phyloP scores from a whole-genome alignment of 35 echinoderm and acorn worm genomes.

The Amphiura filiformis region DNA sequence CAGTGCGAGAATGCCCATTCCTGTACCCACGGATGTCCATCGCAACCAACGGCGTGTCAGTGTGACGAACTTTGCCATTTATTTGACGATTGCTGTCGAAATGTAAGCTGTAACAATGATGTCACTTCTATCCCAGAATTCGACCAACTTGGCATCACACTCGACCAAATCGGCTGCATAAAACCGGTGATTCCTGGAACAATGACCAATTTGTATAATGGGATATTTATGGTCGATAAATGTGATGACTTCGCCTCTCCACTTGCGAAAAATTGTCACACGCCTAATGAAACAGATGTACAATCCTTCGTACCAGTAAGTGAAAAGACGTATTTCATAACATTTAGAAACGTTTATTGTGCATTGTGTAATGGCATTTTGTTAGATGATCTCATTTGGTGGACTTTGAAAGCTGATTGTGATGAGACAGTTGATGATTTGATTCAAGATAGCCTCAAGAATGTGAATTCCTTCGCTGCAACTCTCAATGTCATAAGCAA shows the following conservation, averaged over 20 bases:
- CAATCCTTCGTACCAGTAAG: neutral
- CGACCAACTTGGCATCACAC: neutral
- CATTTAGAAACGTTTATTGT: neutral
- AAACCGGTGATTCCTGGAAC: neutral
- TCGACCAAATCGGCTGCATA: neutral
- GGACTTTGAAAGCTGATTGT: neutral
- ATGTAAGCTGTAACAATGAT: neutral
- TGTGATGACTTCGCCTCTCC: neutral
- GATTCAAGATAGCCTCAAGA: neutral
- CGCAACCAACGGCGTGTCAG: neutral
- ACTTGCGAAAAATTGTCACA: neutral
- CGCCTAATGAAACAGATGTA: neutral
- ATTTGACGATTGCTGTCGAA: neutral
- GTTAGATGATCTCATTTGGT: neutral
- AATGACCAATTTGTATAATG: neutral
- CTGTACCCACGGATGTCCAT: neutral
- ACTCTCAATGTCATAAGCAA: neutral
- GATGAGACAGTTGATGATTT: neutral
- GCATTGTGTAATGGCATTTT: neutral
- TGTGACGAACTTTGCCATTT: neutral
- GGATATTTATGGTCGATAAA: neutral
- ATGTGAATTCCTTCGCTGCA: neutral
- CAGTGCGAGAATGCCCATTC: neutral
- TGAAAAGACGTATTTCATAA: neutral
- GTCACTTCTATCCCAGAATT: neutral